Percentiles rank a stretch among this genome's conserved stretches.
Conservation (phyloP, 2,888 invertebrate species). For the Tigriopus californicus region DNA sequence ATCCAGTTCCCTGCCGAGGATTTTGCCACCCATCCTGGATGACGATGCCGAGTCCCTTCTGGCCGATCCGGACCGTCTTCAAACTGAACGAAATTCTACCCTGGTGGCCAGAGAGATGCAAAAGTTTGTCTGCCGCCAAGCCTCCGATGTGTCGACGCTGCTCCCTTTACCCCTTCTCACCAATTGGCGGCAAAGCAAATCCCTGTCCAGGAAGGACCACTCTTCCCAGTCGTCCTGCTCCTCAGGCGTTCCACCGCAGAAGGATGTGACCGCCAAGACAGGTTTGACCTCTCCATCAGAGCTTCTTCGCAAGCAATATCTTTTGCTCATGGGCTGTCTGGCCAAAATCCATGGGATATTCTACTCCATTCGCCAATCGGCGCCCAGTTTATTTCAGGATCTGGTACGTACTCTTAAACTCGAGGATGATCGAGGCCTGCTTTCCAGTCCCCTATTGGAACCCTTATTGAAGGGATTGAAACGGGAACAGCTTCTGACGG, state of each 20-base stretch:
- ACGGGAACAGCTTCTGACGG: not conserved
- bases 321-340: not conserved
- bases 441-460: not conserved
- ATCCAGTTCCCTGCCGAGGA: constrained; percentile 1
- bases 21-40: constrained; percentile 11
- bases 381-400: constrained; percentile 5
- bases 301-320: not conserved
- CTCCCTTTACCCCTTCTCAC: constrained; percentile 5
- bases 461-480: not conserved
- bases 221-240: too few relatives aligned
- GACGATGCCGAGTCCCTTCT: not conserved
- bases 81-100: not conserved
- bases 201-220: too few relatives aligned
- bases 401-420: not conserved
- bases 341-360: constrained; percentile 7
- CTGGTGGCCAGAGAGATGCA: constrained; percentile 12
- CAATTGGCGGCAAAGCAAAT: not conserved
- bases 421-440: not conserved
- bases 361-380: not conserved
- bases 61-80: not conserved
- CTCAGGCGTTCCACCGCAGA: too few relatives aligned
- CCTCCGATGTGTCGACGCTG: constrained; percentile 4
- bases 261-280: too few relatives aligned
- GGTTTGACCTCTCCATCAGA: too few relatives aligned
- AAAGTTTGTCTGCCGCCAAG: constrained; percentile 7